Percentiles rank a stretch among this genome's conserved stretches.
phyloP scores from a whole-genome alignment of 2,888 invertebrate genomes.

The Drosophila heteroneura region DNA sequence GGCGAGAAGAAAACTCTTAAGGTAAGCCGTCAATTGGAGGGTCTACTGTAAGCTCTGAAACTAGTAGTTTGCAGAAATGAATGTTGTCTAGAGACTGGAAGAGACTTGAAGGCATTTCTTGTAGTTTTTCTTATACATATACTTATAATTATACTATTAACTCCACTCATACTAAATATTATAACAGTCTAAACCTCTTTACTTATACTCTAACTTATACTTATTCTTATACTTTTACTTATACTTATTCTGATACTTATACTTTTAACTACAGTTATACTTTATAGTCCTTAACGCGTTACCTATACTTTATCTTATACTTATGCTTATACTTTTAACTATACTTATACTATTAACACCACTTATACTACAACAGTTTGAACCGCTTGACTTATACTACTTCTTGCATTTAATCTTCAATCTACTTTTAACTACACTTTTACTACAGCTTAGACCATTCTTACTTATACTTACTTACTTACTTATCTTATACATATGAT shows the following conservation, averaged over 20 bases:
- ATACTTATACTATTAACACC: background rate
- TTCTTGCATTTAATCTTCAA: background rate
- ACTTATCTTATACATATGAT: background rate
- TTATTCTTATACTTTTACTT: background rate
- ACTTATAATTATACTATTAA: background rate
- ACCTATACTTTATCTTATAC: background rate
- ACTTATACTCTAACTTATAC: background rate
- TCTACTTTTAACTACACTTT: background rate
- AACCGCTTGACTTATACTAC: background rate
- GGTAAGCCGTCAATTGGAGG: slow-evolving; percentile 86
- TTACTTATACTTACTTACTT: too few species aligned
- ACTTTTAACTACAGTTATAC: slow-evolving; percentile 1
- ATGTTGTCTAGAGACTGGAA: background rate
- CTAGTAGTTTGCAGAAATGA: background rate
- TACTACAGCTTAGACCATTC: background rate
- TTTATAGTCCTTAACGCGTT: background rate
- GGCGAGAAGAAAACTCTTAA: slow-evolving; percentile 95
- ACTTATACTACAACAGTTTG: background rate
- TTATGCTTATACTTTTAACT: slow-evolving; percentile 1
- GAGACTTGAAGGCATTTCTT: background rate
- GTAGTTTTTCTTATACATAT: background rate
- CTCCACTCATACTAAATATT: background rate
- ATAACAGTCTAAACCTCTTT: background rate
- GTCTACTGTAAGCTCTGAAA: background rate
- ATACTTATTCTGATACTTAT: background rate